Base-by-base conservation (phyloP, 2,113 vertebrate genomes). In the Solea senegalensis region DNA sequence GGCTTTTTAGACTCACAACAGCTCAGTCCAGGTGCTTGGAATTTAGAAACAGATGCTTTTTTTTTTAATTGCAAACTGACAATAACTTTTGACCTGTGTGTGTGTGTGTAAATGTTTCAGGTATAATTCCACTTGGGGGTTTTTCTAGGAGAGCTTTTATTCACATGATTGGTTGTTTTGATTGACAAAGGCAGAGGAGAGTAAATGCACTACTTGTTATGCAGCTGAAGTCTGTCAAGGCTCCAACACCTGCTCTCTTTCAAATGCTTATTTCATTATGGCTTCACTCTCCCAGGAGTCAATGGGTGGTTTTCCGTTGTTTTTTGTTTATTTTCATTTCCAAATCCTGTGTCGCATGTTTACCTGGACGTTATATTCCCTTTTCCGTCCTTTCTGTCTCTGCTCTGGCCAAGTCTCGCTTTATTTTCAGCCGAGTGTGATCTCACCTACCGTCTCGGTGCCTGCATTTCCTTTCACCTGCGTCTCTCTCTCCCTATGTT, bases 151-250 rank as follows among this genome's bases (percentile, higher is more conserved):
- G 54, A 66, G 78, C 81, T 81, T 86, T 88, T 89, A 86, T 89
- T 77, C 77, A 77, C 69, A 27, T 71, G 82, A 77, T 87, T 83
- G 81, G 59, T 79, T 88, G 78, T 87, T 91, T 87, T 90, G 85
- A 89, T 84, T 91, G 87, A 91, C 87, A 89, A 89, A 87, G 80
- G 80, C 83, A 83, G 70, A 70, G 67, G 76, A 82, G 86, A 87
- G 74, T 85, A 84, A 89, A 85, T 64, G 81, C 48, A 5, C 85
- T 90, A 90, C 89, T 93, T 93, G 86, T 89, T 89, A 92, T 93
- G 89, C 90, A 91, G 89, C 84, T 78, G 87, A 88, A 91, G 92
- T 92, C 90, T 89, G 88, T 90, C 87, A 89, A 89, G 86, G 85
- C 88, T 86, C 81, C 88, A 85, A 87, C 89, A 91, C 89, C 91